phyloP scores from a whole-genome alignment of 2,113 vertebrate genomes.

The Lonchura striata region DNA sequence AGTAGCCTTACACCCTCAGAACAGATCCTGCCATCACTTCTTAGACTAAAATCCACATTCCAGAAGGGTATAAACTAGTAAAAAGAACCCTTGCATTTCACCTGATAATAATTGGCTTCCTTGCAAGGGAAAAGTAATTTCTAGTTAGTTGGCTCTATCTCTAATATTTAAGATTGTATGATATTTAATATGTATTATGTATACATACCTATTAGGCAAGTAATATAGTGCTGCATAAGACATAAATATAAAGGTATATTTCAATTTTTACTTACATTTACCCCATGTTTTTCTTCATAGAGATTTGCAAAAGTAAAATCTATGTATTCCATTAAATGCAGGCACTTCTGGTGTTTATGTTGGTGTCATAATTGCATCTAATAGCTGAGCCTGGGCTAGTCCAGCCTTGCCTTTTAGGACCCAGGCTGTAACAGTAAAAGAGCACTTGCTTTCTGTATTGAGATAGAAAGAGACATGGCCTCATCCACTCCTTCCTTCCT shows the following conservation, averaged over 20 bases:
- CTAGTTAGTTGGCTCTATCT: not conserved
- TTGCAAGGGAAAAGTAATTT: not conserved
- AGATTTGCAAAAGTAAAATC: not conserved
- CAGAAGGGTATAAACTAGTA: not conserved
- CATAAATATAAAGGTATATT: not conserved
- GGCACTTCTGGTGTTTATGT: not conserved
- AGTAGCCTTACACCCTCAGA: constrained; percentile 26
- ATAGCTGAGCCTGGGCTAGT: not conserved
- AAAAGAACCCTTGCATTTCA: not conserved
- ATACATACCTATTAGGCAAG: not conserved
- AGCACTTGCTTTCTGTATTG: not conserved
- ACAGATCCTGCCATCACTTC: constrained; percentile 1
- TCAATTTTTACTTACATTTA: not conserved
- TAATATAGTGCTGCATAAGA: not conserved
- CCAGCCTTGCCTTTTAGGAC: not conserved
- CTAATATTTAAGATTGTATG: not conserved
- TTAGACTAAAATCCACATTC: constrained; percentile 7
- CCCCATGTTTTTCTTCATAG: not conserved
- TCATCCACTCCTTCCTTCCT: not conserved
- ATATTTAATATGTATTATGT: not conserved
- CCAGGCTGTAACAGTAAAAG: not conserved
- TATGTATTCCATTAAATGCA: not conserved
- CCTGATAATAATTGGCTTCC: not conserved
- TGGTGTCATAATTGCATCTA: not conserved
- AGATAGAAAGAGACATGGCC: not conserved